Conservation (phyloP, 2,797 vertebrate species). For the Iguana delicatissima region DNA sequence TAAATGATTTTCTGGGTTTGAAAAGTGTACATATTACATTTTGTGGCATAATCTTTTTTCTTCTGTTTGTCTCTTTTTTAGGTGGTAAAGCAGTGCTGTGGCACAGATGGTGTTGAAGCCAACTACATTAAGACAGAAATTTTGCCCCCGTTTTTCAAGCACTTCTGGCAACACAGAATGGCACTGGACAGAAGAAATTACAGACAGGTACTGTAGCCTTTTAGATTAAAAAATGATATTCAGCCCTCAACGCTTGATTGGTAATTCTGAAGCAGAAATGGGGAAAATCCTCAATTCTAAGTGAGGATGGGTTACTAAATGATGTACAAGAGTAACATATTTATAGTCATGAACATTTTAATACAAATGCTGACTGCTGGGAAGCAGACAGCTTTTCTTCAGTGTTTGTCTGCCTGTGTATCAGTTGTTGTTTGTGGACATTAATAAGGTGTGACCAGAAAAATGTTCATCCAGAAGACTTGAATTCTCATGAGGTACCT, state of each 20-base stretch:
- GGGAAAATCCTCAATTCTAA: not conserved
- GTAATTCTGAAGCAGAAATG: not conserved
- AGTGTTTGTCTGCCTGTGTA: not conserved
- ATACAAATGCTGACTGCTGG: not conserved
- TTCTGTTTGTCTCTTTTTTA: slow-evolving; percentile 64
- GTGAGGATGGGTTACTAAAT: not conserved
- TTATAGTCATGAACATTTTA: not conserved
- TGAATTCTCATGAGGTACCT: too few species aligned
- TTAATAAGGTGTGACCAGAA: not conserved
- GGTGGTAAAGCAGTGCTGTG: slow-evolving; percentile 99
- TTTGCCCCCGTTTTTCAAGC: slow-evolving; percentile 98
- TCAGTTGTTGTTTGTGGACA: not conserved
- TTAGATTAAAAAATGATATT: not conserved
- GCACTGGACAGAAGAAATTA: slow-evolving; percentile 98
- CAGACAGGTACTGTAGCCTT: slow-evolving; percentile 87
- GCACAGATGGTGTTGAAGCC: slow-evolving; percentile 98
- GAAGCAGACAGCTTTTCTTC: not conserved
- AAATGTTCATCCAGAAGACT: not conserved
- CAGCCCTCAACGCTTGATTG: not conserved
- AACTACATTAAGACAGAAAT: slow-evolving; percentile 99
- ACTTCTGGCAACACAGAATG: slow-evolving; percentile 99
- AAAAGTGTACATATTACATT: not conserved
- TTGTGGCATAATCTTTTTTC: not conserved
- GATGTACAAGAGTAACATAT: not conserved
- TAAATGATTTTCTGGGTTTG: not conserved